These are phyloP conservation scores for Lates calcarifer DNA, from an alignment of 2,113 vertebrate genomes.

Conservation along the genomic window DNA sequence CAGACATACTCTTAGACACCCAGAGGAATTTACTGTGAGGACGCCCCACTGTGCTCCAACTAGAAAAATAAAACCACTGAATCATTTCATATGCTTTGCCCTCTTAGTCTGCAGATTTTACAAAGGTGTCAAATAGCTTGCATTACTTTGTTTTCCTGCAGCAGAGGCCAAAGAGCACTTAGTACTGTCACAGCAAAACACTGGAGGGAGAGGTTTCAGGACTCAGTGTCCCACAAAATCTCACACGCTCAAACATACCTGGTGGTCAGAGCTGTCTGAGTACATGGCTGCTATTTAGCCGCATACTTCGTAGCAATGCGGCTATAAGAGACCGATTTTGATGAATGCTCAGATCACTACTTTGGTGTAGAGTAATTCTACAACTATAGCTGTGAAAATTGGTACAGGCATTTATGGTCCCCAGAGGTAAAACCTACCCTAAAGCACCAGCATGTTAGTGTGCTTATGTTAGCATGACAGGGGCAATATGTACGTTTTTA, in stretches of 20 bases:
- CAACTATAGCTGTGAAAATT: too few relatives aligned
- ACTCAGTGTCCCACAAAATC: background rate
- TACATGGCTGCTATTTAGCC: background rate
- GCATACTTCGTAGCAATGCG: background rate
- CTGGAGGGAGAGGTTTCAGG: background rate
- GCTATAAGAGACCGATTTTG: too few relatives aligned
- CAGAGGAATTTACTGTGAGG: slow-evolving; percentile 60
- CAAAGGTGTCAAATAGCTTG: slow-evolving; percentile 48
- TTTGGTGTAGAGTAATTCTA: too few relatives aligned
- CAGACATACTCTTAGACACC: slow-evolving; percentile 57
- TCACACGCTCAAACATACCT: background rate
- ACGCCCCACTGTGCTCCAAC: slow-evolving; percentile 45
- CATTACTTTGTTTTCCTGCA: slow-evolving; percentile 36
- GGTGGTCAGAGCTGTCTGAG: background rate
- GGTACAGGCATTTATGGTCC: too few relatives aligned
- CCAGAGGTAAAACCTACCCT: too few relatives aligned
- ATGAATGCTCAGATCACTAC: too few relatives aligned
- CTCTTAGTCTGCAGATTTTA: slow-evolving; percentile 52
- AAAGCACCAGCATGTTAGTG: too few relatives aligned
- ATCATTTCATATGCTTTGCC: slow-evolving; percentile 49
- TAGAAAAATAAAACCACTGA: slow-evolving; percentile 52
- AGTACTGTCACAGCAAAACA: slow-evolving; percentile 5
- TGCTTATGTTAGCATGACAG: too few relatives aligned
- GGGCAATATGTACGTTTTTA: too few relatives aligned
- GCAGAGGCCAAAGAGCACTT: slow-evolving; percentile 8